phyloP scores from a whole-genome alignment of 2,113 vertebrate genomes.

The Corvus cornix region DNA sequence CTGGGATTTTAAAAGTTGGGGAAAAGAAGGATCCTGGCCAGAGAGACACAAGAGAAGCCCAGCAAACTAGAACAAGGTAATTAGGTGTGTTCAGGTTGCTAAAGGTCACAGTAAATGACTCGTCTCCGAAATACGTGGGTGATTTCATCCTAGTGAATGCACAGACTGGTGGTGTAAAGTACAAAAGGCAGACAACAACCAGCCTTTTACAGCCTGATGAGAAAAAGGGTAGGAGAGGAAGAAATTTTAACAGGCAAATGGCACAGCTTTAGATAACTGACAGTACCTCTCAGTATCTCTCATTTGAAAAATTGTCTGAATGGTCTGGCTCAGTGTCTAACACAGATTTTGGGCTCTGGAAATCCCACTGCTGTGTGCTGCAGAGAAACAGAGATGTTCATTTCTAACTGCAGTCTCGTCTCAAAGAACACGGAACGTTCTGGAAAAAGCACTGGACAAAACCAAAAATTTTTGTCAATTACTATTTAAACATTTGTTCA shows the following conservation, averaged over 20 bases:
- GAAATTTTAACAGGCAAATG: neutral
- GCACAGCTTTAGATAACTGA: neutral
- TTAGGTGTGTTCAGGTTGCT: neutral
- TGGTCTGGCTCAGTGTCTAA: neutral
- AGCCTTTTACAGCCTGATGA: neutral
- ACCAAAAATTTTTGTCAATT: neutral
- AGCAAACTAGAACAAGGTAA: neutral
- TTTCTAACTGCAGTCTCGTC: neutral
- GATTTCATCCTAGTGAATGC: neutral
- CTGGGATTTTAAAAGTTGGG: neutral
- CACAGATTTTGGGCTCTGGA: neutral
- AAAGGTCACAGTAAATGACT: neutral
- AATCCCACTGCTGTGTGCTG: neutral
- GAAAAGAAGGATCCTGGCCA: neutral
- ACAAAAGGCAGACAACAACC: neutral
- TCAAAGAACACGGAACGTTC: neutral
- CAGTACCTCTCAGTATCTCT: neutral
- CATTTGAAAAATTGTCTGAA: neutral
- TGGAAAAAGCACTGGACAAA: neutral
- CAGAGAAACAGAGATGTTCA: neutral
- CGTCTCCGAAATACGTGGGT: accelerated
- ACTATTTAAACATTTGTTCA: conserved; percentile 23
- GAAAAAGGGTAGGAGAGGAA: neutral
- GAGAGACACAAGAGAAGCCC: neutral
- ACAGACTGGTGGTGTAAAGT: neutral